phyloP scores from a whole-genome alignment of 2,113 vertebrate species.

The Callipepla californica region DNA sequence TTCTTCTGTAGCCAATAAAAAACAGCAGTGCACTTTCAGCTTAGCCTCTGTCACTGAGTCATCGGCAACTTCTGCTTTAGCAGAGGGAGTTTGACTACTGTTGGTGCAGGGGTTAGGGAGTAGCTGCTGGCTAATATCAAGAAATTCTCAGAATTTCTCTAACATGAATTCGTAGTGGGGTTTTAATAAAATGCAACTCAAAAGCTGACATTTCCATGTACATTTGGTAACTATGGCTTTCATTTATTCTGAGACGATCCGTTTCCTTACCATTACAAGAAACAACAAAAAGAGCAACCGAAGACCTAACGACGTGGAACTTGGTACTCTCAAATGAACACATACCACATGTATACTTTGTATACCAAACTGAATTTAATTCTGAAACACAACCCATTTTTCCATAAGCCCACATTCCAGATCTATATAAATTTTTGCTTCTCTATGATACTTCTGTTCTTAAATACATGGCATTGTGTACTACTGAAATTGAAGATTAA shows the following conservation, averaged over 20 bases:
- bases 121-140: neutral
- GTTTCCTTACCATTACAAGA: conserved; percentile 48
- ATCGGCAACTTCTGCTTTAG: neutral
- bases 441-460: neutral
- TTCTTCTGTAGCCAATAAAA: neutral
- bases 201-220: neutral
- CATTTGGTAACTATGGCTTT: neutral
- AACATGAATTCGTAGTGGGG: neutral
- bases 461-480: neutral
- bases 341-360: neutral
- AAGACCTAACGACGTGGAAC: conserved; percentile 4
- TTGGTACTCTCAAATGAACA: neutral
- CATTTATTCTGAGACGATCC: neutral
- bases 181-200: neutral
- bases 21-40: neutral
- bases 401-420: neutral
- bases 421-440: neutral
- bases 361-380: neutral
- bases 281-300: conserved; percentile 44
- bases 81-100: neutral
- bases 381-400: neutral
- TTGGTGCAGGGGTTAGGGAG: neutral
- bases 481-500: neutral
- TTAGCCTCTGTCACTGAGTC: neutral
- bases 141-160: neutral